Conservation (phyloP, 2,888 invertebrate species). For the Caenorhabditis becei region DNA sequence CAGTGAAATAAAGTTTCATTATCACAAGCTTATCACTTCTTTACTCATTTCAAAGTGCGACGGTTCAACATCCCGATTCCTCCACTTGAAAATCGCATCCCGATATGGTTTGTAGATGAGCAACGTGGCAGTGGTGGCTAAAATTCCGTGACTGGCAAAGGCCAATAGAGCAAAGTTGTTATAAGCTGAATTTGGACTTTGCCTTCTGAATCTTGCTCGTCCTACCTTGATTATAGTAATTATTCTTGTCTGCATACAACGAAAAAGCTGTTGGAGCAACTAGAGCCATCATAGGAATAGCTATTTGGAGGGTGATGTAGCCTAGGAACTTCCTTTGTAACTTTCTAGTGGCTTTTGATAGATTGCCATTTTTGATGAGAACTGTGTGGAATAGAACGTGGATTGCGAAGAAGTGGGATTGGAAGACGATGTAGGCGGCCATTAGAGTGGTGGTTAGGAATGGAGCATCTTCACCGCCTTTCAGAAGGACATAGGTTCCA, state of each 20-base stretch:
- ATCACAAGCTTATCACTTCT: too few relatives aligned
- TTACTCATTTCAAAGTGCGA: too few relatives aligned
- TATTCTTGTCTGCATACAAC: conserved; percentile 22
- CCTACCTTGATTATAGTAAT: conserved; percentile 45
- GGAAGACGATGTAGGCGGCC: not conserved
- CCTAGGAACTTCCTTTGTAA: not conserved
- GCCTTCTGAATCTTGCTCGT: too few relatives aligned
- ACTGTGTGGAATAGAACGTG: conserved; percentile 19
- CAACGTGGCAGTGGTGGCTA: not conserved
- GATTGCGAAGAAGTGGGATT: conserved; percentile 5
- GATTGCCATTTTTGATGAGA: not conserved
- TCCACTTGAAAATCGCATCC: not conserved
- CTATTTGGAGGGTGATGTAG: conserved; percentile 5
- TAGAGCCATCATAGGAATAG: conserved; percentile 13
- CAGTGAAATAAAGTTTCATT: not conserved
- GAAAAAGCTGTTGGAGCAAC: conserved; percentile 26
- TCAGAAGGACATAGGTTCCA: conserved; percentile 10
- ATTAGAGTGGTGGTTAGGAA: conserved; percentile 11
- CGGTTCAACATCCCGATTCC: too few relatives aligned
- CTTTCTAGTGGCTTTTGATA: not conserved
- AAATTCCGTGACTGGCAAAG: not conserved
- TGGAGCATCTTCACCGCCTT: conserved; percentile 35
- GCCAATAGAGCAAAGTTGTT: not conserved
- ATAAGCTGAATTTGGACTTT: not conserved
- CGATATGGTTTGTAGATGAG: not conserved